Evolutionary conservation across 2,888 invertebrate species (phyloP), one percentile per base, ranked within the genome.

Genomic region (Eristalis pertinax): DNA sequence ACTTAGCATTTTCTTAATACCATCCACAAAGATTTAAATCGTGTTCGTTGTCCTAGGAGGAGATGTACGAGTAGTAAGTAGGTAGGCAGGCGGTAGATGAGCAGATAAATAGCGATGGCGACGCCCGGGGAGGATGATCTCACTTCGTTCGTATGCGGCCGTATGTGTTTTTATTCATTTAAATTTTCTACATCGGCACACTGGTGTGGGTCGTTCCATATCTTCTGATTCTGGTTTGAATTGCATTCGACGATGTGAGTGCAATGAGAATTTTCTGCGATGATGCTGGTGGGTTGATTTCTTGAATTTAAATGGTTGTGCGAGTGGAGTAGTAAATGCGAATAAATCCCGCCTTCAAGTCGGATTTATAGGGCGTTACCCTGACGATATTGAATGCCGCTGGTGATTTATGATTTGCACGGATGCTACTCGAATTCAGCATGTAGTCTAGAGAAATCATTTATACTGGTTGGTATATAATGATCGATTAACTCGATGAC

Each of bases 1-100:
- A 84, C 87, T 87, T 83, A 87, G 84, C 67, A 73, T 87, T 87
- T 87, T 87, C 87, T 79, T 87, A 84, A 87, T 84, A 80, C 80
- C 79, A 79, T 84, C 79, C 79, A 79, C 87, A 87, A 87, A 87
- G 87, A 84, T 87, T 87, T 84, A 87, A 87, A 87, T 87, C 87
- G 76, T 87, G 87, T 87, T 84, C 22, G 64, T 63, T 87, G 87
- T 87, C 84, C 76, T 80, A 60, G 75, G 68, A 60, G 75, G 68
- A 87, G 75, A 87, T 87, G 84, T 87, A 32, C 10, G 32, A 10
- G 32, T 32, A 50, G 50, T 50, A 70, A 78, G 78, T 78, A 87
- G 74, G 87, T 84, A 84, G 84, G 76, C 62, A 43, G 75, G 32
- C 82, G 70, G 76, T 64, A 41, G 62, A 76, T 73, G 67, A 29